Conservation (phyloP, 2,888 invertebrate species). For the Heteromurus nitidus region DNA sequence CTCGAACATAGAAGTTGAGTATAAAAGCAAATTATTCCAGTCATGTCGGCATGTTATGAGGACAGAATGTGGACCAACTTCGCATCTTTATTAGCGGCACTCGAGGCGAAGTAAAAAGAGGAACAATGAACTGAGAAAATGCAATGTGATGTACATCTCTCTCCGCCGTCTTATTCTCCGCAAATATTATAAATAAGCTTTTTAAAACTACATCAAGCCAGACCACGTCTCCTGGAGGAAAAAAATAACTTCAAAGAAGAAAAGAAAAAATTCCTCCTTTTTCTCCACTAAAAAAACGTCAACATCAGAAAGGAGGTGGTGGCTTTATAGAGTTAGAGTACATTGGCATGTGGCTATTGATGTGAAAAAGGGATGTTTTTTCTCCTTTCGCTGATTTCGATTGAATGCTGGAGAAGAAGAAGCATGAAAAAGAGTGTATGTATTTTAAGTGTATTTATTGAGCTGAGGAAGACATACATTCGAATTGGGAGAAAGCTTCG, state of each 20-base stretch:
- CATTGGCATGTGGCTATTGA: not conserved
- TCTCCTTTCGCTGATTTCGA: not conserved
- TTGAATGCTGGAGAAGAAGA: too few species aligned
- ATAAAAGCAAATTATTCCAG: constrained; percentile 2
- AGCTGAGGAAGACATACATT: too few species aligned
- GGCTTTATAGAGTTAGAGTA: not conserved
- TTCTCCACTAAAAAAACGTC: too few species aligned
- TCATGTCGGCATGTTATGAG: constrained; percentile 32
- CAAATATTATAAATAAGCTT: too few species aligned
- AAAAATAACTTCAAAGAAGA: not conserved
- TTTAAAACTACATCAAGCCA: too few species aligned
- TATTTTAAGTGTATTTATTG: too few species aligned
- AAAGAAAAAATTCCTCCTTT: too few species aligned
- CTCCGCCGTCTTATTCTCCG: too few species aligned
- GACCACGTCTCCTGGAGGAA: not conserved
- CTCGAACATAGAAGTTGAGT: not conserved
- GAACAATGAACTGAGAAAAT: constrained; percentile 10
- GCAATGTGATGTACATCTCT: too few species aligned
- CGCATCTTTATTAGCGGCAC: constrained; percentile 27
- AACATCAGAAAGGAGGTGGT: not conserved
- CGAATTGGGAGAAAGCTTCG: not conserved
- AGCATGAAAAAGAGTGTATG: too few species aligned
- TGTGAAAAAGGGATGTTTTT: not conserved
- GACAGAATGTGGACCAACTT: constrained; percentile 17
- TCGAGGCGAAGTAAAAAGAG: not conserved